phyloP scores from a whole-genome alignment of 2,888 invertebrate genomes.

The Pandemis heparana region DNA sequence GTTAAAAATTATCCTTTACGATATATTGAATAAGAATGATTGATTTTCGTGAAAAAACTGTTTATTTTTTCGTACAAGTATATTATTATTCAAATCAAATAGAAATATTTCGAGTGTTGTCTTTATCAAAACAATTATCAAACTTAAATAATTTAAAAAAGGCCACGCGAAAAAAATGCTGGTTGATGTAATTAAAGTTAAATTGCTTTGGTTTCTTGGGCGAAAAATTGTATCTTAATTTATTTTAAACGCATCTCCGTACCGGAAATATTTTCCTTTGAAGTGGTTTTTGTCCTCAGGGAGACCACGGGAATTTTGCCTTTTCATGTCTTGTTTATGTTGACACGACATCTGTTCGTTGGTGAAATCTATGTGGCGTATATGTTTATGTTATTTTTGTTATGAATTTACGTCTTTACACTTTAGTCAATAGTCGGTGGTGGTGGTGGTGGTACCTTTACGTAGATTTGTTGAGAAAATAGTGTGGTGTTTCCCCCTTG shows the following conservation, averaged over 20 bases:
- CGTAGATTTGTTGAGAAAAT: too few relatives aligned
- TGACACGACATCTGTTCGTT: neutral
- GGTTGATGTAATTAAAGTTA: constrained; percentile 40
- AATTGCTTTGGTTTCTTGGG: constrained; percentile 39
- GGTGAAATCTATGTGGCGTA: neutral
- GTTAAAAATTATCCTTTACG: too few relatives aligned
- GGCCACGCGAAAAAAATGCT: neutral
- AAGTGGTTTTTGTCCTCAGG: constrained; percentile 32
- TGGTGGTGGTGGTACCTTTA: too few relatives aligned
- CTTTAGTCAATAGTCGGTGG: too few relatives aligned
- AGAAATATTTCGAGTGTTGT: neutral
- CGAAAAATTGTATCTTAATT: constrained; percentile 38
- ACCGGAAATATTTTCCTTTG: constrained; percentile 35
- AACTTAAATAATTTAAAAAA: neutral
- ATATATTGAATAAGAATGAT: too few relatives aligned
- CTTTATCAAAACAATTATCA: neutral
- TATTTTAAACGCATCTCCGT: constrained; percentile 24
- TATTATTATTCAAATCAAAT: neutral
- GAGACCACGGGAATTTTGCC: constrained; percentile 20
- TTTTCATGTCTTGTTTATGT: constrained; percentile 20
- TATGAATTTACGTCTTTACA: neutral
- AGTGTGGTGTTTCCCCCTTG: too few relatives aligned
- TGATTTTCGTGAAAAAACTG: too few relatives aligned
- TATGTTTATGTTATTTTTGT: neutral
- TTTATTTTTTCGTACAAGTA: too few relatives aligned